A percentile compares a stretch with the other conserved stretches of the same genome.
These are phyloP conservation scores for Acanthosoma haemorrhoidale DNA, from an alignment of 2,888 invertebrate genomes.

Conservation along the genomic window DNA sequence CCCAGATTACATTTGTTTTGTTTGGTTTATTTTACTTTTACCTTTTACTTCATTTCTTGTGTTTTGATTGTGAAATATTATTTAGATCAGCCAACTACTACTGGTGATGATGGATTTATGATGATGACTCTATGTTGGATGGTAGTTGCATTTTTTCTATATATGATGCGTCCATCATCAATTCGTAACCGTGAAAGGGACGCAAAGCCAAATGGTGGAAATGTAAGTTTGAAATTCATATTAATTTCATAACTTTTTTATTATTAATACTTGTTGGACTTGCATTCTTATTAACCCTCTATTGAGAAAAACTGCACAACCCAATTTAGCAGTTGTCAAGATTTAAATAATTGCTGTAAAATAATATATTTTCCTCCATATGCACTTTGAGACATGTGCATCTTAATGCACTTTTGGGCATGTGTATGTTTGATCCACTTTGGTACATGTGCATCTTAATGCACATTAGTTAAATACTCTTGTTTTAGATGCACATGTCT, in stretches of 20 bases:
- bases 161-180: conserved; percentile 40
- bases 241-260: neutral
- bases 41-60: neutral
- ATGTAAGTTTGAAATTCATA: conserved; percentile 21
- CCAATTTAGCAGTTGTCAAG: no score
- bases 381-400: no score
- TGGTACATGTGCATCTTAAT: no score
- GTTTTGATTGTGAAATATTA: conserved; percentile 12
- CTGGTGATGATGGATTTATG: conserved; percentile 39
- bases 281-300: neutral
- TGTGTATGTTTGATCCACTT: no score
- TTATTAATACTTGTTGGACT: neutral
- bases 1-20: no score
- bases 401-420: no score
- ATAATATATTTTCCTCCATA: no score
- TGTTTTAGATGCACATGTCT: no score
- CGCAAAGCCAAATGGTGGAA: conserved; percentile 36
- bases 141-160: conserved; percentile 39
- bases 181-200: conserved; percentile 36
- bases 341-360: no score
- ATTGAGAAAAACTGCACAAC: no score
- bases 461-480: no score
- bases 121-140: conserved; percentile 41
- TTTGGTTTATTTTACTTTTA: neutral
- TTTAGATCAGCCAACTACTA: conserved; percentile 29